Evolutionary conservation across 2,113 vertebrate species (phyloP).

Genomic region (Elaphurus davidianus): DNA sequence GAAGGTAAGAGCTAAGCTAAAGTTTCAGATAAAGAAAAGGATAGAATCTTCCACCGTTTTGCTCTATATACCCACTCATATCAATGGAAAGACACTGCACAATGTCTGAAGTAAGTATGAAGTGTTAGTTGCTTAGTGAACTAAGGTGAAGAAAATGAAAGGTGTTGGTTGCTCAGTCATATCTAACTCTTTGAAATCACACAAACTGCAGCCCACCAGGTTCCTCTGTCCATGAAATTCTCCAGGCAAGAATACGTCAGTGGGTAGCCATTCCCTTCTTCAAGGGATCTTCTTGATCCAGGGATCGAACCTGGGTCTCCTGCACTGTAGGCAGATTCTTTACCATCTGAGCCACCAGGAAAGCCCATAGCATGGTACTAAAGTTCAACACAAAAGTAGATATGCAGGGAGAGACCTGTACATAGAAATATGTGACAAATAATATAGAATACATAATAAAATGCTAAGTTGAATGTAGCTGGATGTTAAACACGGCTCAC

Average conservation of each 20-base stretch:
- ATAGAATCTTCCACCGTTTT: neutral
- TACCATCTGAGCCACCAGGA: neutral
- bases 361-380: neutral
- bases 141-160: neutral
- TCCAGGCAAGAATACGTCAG: neutral
- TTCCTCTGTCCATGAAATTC: neutral
- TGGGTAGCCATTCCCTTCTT: neutral
- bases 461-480: neutral
- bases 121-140: neutral
- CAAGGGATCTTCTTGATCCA: neutral
- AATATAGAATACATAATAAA: neutral
- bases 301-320: neutral
- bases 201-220: neutral
- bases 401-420: neutral
- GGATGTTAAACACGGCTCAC: neutral
- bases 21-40: neutral
- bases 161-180: neutral
- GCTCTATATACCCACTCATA: neutral
- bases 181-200: neutral
- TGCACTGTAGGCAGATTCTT: neutral
- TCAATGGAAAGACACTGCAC: neutral
- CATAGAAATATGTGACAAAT: neutral
- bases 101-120: neutral
- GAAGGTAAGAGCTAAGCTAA: neutral
- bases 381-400: neutral